A percentile compares a stretch with the other conserved stretches of the same genome.
These are phyloP conservation scores for Columba janthina DNA, from an alignment of 2,113 vertebrate genomes.

Conservation along the genomic window DNA sequence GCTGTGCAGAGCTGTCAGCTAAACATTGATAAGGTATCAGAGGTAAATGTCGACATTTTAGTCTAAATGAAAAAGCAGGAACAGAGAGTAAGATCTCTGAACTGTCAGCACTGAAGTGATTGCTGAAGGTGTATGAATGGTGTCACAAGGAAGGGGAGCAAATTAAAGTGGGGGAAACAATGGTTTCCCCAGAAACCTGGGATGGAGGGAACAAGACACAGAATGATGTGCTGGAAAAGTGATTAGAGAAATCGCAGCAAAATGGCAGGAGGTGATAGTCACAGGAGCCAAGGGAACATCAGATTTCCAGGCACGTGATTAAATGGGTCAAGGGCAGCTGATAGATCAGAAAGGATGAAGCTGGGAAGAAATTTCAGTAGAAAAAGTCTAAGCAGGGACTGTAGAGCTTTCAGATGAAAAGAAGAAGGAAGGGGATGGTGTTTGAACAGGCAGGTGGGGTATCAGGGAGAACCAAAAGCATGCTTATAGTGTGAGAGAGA, in stretches of 20 bases:
- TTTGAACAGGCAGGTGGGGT: neutral
- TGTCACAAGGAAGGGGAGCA: neutral
- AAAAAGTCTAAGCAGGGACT: neutral
- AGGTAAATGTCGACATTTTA: neutral
- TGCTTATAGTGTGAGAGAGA: neutral
- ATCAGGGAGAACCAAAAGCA: neutral
- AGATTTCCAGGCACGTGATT: neutral
- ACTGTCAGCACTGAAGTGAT: neutral
- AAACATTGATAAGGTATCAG: neutral
- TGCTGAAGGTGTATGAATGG: neutral
- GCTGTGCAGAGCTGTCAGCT: neutral
- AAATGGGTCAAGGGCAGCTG: neutral
- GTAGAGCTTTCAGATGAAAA: neutral
- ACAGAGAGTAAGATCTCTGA: neutral
- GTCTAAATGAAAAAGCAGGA: neutral
- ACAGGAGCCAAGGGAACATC: neutral
- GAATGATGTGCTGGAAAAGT: neutral
- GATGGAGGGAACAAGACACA: fast-evolving
- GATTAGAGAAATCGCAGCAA: neutral
- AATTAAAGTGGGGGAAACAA: fast-evolving
- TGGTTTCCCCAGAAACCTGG: neutral
- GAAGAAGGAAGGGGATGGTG: neutral
- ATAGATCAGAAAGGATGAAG: neutral
- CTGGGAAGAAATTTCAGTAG: neutral
- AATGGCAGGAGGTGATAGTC: neutral